Evolutionary conservation across 2,888 invertebrate species (phyloP), one percentile per base, ranked within the genome.

Genomic region (Drosophila monieri): DNA sequence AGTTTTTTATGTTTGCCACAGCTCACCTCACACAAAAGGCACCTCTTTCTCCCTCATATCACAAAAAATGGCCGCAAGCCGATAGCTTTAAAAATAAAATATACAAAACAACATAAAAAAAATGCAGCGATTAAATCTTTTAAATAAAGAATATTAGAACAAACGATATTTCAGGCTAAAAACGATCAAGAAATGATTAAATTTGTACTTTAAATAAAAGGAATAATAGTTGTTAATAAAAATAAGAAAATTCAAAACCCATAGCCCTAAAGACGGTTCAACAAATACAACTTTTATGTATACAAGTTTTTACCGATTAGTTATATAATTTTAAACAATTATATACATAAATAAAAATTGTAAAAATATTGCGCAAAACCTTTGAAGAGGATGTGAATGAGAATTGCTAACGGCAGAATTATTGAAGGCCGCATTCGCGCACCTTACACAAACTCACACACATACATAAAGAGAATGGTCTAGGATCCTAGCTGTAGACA

Each of bases 381-480:
- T 35, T 44, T 49, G 27, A 27, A n/a, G 25, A 12, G 25, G 43
- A 23, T 37, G 37, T 46, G 39, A 44, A 47, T 35, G 27, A 6
- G 21, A 49, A 37, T 39, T 48, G 52, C 37, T 43, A 49, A 61
- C 15, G 54, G 39, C 57, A 41, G 56, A 53, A 49, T 14, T 37
- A 60, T 58, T 75, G 76, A 84, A 84, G 81, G 78, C 67, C 78
- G 67, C 67, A 55, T 64, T 58, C 68, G 61, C 73, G 71, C 73
- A 81, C 69, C 69, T 70, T 21, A 53, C 12, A 41, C 43, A 49
- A 43, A 27, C 43, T n/a, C 27, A 21, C 10, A 6, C 30, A 14
- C n/a, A 44, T 14, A 55, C 15, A 44, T 14, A 10, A 27, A 18
- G 21, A n/a, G 32, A 41, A 25, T 23, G n/a, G 49, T 49, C 21